Conservation (phyloP, 2,888 invertebrate genomes). For the Temnothorax rugatulus region DNA sequence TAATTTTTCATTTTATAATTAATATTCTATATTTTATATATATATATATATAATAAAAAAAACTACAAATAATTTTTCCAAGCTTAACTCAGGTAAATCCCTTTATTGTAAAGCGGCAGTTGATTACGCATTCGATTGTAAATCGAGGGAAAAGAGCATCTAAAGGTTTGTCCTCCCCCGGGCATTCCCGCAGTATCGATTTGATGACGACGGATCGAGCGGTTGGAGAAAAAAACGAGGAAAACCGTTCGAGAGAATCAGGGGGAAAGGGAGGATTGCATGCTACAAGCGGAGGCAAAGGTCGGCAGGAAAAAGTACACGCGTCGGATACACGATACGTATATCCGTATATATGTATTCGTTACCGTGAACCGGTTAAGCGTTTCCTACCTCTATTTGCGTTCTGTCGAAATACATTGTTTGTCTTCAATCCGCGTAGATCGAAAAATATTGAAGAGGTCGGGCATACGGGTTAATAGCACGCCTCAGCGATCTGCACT, state of each 20-base stretch:
- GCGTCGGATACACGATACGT: constrained; percentile 31
- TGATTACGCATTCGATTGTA: constrained; percentile 13
- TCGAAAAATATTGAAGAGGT: constrained; percentile 43
- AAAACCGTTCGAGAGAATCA: background rate
- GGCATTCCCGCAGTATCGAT: constrained; percentile 20
- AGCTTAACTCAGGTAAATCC: background rate
- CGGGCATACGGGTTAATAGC: constrained; percentile 43
- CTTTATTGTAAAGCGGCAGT: background rate
- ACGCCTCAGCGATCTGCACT: constrained; percentile 11
- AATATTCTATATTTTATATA: background rate
- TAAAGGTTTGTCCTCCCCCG: background rate
- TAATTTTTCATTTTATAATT: background rate
- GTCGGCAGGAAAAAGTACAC: constrained; percentile 25
- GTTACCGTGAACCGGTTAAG: constrained; percentile 59
- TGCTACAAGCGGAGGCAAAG: constrained; percentile 17
- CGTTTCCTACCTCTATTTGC: constrained; percentile 65
- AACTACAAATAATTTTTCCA: background rate
- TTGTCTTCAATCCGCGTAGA: constrained; percentile 58
- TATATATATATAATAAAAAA: background rate
- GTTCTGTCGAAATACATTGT: constrained; percentile 54
- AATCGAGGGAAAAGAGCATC: background rate
- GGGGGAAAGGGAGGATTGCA: background rate
- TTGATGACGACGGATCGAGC: constrained; percentile 23
- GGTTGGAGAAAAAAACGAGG: background rate
- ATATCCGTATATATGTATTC: constrained; percentile 42